Evolutionary conservation across 1,140 invertebrate genomes (phyloP), one percentile per base, ranked within the genome.

Genomic region (Hesperophylax magnus): DNA sequence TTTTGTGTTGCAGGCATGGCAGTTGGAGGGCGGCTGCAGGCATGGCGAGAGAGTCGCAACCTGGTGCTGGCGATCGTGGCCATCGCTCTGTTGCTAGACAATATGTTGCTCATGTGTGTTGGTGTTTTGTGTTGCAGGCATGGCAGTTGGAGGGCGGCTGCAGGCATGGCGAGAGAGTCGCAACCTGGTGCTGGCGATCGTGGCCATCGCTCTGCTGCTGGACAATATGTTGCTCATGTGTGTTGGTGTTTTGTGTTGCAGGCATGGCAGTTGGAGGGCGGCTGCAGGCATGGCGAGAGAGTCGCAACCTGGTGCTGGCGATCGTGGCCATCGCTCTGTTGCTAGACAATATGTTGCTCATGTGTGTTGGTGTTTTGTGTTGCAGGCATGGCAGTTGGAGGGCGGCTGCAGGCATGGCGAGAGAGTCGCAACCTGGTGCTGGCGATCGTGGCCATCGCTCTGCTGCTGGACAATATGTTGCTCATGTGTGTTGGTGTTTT

Each of bases 111-210:
- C 17, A 69, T 2, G 65, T 11, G 24, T 69, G 34, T 39, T n/a
- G 39, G 17, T 47, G 71, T 56, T 11, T 18, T 52, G 1, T 63
- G n/a, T 63, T 77, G 20, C 75, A 77, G 77, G 77, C 63, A 79
- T 79, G 77, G 65, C 77, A 69, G 77, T 67, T 60, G 77, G 77
- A 11, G 88, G 86, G 69, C 85, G 85, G 56, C 85, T 90, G 18
- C 87, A 86, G 61, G 88, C 88, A 15, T 95, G 94, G 89, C 92
- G 98, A 81, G 95, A 97, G 89, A 99, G 98, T 78, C 92, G 98
- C 86, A 95, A 95, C 85, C 92, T 99, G 78, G 96, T 99, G 63
- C 93, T 99, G 78, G 93, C 99, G 87, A 99, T 99, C 86, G 98
- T 27, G 27, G 27, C 27, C 27, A 27, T 27, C 27, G 27, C 27